Base-by-base conservation (phyloP, 2,888 invertebrate genomes). In the Phortica okadai region DNA sequence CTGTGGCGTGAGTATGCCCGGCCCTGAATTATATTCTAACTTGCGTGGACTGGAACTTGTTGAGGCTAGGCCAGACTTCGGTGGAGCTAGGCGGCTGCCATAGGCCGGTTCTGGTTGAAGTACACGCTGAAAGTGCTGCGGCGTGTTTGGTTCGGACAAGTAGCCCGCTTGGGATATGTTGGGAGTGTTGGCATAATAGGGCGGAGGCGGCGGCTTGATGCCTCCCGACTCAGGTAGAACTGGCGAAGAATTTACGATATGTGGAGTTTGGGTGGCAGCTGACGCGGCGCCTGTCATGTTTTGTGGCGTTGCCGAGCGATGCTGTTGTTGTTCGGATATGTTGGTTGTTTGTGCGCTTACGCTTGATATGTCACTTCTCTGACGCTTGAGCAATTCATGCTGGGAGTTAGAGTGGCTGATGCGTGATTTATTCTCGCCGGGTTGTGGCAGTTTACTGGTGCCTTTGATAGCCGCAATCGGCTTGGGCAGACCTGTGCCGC, bases 381-480 rank as follows among this genome's bases (percentile, higher is more conserved):
- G 92, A 90, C 91, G 92, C 92, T 91, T 91, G 0, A 89, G 78
- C 58, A 86, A 73, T n/a, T 86, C 83, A 50, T 82, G 79, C 25
- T 82, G 78, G 7, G 83, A 81, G 72, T 78, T 83, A 14, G 83
- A 81, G 62, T 78, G 80, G 64, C 77, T 79, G 69, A 82, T 77
- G 45, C 80, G 79, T 10, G 69, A 10, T 42, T 85, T 85, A 77
- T 82, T 87, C 73, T 87, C 92, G 84, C 90, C 93, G 93, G 81
- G 93, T 93, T 81, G 94, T 91, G 84, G 94, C 93, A 92, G 82
- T 91, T 97, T 97, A 79, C 95, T 95, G 41, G 96, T 97, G 80
- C 97, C 97, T 92, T 97, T 97, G 45, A 98, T 96, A 76, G 97
- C 96, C 8, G 97, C 97, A 64, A 97, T 97, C 1, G 97, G 97